Evolutionary conservation across 2,113 vertebrate species (phyloP).

Genomic region (Antechinus flavipes): DNA sequence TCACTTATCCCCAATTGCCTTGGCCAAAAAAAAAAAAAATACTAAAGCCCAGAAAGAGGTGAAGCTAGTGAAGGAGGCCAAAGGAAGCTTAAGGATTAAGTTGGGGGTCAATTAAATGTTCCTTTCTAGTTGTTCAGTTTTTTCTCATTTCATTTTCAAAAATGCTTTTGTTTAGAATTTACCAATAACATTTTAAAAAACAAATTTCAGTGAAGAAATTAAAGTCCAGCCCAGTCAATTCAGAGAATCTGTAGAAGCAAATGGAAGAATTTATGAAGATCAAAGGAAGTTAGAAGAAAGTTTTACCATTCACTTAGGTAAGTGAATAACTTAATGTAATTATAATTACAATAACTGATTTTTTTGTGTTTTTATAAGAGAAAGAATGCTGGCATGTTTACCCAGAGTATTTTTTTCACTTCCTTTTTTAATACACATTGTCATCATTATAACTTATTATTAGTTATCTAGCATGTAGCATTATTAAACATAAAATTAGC

Average conservation of each 20-base stretch:
- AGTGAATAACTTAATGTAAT: slow-evolving; percentile 37
- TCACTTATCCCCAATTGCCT: no score
- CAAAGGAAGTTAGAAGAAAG: slow-evolving; percentile 96
- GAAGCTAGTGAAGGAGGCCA: no score
- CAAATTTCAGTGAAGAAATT: slow-evolving; percentile 93
- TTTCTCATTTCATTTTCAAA: slow-evolving; percentile 40
- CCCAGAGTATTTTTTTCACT: neutral
- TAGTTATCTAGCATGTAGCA: slow-evolving; percentile 15
- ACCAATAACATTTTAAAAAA: slow-evolving; percentile 41
- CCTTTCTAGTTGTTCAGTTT: slow-evolving; percentile 28
- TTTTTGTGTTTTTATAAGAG: neutral
- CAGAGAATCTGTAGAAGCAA: slow-evolving; percentile 88
- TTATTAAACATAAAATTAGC: slow-evolving; percentile 13
- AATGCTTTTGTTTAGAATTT: slow-evolving; percentile 41
- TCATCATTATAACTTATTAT: neutral
- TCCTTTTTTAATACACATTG: slow-evolving; percentile 9
- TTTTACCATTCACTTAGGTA: slow-evolving; percentile 98
- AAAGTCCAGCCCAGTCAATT: slow-evolving; percentile 94
- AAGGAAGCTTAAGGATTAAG: neutral
- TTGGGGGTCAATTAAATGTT: slow-evolving; percentile 30
- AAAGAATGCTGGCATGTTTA: neutral
- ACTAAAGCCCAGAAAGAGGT: no score
- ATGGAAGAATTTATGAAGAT: slow-evolving; percentile 93
- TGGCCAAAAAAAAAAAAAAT: no score
- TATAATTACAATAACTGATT: neutral